Percentiles rank a stretch among this genome's conserved stretches.
These are phyloP conservation scores for Tadarida brasiliensis DNA, from an alignment of 2,797 vertebrate genomes.

Conservation along the genomic window DNA sequence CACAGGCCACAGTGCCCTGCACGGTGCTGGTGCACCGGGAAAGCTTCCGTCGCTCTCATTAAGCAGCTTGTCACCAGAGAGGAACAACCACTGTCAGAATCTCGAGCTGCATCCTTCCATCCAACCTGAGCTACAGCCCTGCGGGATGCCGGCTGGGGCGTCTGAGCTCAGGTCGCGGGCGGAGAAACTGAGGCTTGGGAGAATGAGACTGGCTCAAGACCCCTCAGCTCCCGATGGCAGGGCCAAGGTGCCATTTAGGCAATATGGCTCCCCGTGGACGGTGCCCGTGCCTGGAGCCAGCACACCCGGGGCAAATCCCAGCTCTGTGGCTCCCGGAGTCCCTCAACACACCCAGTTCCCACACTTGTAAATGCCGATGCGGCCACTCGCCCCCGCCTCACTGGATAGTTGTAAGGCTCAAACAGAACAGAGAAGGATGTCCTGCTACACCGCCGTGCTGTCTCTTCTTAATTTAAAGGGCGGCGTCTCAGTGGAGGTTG, in stretches of 20 bases:
- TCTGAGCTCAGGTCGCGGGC: neutral
- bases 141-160: neutral
- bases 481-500: neutral
- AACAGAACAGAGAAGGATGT: neutral
- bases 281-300: neutral
- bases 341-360: neutral
- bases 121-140: fast-evolving
- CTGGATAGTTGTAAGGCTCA: neutral
- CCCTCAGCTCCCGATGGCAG: neutral
- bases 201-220: neutral
- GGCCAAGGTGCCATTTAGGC: neutral
- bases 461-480: neutral
- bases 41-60: neutral
- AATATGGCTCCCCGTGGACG: neutral
- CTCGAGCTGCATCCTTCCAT: neutral
- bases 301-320: neutral
- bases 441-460: neutral
- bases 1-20: neutral
- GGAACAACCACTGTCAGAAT: neutral
- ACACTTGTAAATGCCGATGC: fast-evolving
- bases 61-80: neutral
- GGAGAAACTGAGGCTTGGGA: neutral
- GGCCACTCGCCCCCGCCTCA: neutral
- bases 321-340: neutral
- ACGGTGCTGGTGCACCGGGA: neutral